These are phyloP conservation scores for Phragmatobia fuliginosa DNA, from an alignment of 2,888 invertebrate species.

Conservation along the genomic window DNA sequence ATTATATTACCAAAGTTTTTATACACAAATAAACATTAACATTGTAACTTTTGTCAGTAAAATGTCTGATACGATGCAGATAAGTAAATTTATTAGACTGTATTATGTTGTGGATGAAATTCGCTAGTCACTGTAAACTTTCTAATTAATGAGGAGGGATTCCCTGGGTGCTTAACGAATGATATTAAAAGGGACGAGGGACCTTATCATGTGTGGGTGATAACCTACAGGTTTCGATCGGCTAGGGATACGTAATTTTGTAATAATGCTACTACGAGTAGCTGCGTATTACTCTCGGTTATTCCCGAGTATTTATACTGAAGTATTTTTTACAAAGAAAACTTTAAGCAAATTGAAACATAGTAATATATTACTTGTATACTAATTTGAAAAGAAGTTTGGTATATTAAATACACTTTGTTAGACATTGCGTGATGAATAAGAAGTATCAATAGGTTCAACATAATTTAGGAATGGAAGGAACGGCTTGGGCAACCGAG, in stretches of 20 bases:
- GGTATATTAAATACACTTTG: background rate
- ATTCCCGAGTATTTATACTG: too few relatives aligned
- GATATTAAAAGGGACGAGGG: conserved; percentile 20
- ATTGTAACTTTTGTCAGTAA: conserved; percentile 51
- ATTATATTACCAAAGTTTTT: conserved; percentile 47
- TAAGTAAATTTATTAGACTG: conserved; percentile 44
- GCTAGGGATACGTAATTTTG: background rate
- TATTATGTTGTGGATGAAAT: conserved; percentile 59
- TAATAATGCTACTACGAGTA: background rate
- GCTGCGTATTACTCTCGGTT: background rate
- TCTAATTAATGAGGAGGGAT: conserved; percentile 65
- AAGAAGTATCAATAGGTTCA: background rate
- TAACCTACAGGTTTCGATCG: conserved; percentile 8
- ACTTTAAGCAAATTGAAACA: background rate
- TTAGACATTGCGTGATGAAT: background rate
- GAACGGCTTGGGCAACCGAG: too few relatives aligned
- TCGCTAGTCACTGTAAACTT: conserved; percentile 60
- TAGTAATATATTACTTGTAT: too few relatives aligned
- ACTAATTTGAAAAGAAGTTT: background rate
- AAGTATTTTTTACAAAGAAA: background rate
- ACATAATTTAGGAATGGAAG: too few relatives aligned
- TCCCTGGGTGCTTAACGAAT: conserved; percentile 35
- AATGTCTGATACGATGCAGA: conserved; percentile 48
- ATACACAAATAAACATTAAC: conserved; percentile 45
- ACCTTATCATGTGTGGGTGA: conserved; percentile 20